Evolutionary conservation across 2,797 vertebrate species (phyloP).

Genomic region (Protosalanx chinensis): DNA sequence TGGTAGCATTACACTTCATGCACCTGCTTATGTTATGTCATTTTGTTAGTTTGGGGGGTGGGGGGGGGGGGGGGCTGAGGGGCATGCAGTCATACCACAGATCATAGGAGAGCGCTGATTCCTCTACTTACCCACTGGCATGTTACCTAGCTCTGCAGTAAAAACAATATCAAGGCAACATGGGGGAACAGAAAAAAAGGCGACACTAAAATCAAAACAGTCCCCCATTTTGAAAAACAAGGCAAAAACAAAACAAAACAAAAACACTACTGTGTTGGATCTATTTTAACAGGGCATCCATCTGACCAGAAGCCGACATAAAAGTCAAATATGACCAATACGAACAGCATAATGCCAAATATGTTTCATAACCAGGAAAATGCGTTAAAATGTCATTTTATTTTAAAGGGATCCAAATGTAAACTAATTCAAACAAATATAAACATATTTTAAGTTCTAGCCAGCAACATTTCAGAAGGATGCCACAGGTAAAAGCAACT

Average conservation of each 20-base stretch:
- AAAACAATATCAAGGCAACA: slow-evolving; percentile 75
- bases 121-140: slow-evolving; percentile 90
- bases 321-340: background rate
- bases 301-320: slow-evolving; percentile 50
- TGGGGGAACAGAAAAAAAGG: slow-evolving; percentile 75
- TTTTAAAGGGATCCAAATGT: background rate
- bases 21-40: slow-evolving; percentile 62
- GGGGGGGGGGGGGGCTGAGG: slow-evolving; percentile 75
- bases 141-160: slow-evolving; percentile 93
- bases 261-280: slow-evolving; percentile 36
- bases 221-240: slow-evolving; percentile 52
- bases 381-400: background rate
- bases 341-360: too few species aligned
- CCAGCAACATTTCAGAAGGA: slow-evolving; percentile 61
- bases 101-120: slow-evolving; percentile 69
- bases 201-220: slow-evolving; percentile 91
- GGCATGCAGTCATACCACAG: slow-evolving; percentile 82
- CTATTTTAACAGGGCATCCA: slow-evolving; percentile 37
- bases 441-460: background rate
- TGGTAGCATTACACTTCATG: slow-evolving; percentile 70
- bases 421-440: background rate
- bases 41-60: slow-evolving; percentile 65
- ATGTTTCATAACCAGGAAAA: background rate
- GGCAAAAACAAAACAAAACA: slow-evolving; percentile 8
- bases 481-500: slow-evolving; percentile 45